Evolutionary conservation across 2,888 invertebrate species (phyloP).

Genomic region (Vanessa cardui): DNA sequence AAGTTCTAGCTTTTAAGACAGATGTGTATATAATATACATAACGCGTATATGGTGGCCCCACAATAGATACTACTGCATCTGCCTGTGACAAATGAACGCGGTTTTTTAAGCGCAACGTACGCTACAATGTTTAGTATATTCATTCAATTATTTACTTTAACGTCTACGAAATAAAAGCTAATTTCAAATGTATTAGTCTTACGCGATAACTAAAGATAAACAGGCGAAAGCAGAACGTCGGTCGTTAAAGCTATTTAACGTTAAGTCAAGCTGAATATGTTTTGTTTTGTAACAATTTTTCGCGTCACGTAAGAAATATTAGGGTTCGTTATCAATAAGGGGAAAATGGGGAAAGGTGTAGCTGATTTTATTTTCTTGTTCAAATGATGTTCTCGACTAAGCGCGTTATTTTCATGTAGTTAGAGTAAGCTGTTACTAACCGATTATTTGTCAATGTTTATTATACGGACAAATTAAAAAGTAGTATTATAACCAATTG

Average conservation of each 20-base stretch:
- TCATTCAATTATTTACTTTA: constrained; percentile 39
- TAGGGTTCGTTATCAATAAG: constrained; percentile 17
- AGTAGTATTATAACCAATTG: too few species aligned
- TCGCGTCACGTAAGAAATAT: constrained; percentile 29
- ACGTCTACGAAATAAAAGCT: constrained; percentile 21
- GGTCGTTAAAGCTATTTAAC: constrained; percentile 41
- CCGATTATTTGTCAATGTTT: background rate
- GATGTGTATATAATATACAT: too few species aligned
- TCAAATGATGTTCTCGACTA: background rate
- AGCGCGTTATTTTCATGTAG: too few species aligned
- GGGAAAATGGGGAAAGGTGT: constrained; percentile 11
- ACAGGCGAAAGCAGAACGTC: constrained; percentile 37
- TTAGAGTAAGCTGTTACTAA: background rate
- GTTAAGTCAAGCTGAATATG: constrained; percentile 41
- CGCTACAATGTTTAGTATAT: constrained; percentile 53
- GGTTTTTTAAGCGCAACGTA: constrained; percentile 77
- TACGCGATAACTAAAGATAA: constrained; percentile 39
- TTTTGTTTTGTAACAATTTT: constrained; percentile 37
- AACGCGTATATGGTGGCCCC: background rate
- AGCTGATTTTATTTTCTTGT: background rate
- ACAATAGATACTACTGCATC: constrained; percentile 63
- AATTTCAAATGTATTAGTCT: constrained; percentile 17
- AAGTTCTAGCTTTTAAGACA: too few species aligned
- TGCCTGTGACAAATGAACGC: constrained; percentile 80
- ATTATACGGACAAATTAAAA: too few species aligned